A percentile compares a stretch with the other conserved stretches of the same genome.
These are phyloP conservation scores for Columbina picui DNA, from an alignment of 2,113 vertebrate species.

Conservation along the genomic window DNA sequence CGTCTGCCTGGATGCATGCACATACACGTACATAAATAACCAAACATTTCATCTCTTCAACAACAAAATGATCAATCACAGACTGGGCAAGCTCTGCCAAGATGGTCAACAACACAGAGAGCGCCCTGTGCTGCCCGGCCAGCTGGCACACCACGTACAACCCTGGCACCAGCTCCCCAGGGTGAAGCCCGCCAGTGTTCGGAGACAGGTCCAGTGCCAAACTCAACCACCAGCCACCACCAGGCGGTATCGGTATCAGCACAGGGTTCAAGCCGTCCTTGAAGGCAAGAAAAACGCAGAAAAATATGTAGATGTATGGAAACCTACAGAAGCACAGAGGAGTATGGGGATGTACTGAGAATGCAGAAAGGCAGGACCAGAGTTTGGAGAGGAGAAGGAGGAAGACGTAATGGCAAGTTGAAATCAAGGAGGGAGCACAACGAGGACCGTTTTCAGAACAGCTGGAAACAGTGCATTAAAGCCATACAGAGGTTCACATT, in stretches of 20 bases:
- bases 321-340: background rate
- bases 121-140: accelerated
- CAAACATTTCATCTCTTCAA: background rate
- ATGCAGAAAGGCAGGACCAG: background rate
- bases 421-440: background rate
- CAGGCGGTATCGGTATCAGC: accelerated
- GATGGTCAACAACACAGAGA: background rate
- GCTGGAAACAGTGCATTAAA: background rate
- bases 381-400: background rate
- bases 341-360: background rate
- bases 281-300: background rate
- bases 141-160: accelerated
- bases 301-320: background rate
- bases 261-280: accelerated
- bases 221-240: background rate
- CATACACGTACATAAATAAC: background rate
- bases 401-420: background rate
- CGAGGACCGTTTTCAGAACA: background rate
- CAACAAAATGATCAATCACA: background rate
- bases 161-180: background rate
- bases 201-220: background rate
- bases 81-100: background rate
- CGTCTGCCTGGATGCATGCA: background rate
- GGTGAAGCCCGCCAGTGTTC: background rate
- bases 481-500: background rate